These are phyloP conservation scores for Rhinoderma darwinii DNA, from an alignment of 2,113 vertebrate species.

Conservation along the genomic window DNA sequence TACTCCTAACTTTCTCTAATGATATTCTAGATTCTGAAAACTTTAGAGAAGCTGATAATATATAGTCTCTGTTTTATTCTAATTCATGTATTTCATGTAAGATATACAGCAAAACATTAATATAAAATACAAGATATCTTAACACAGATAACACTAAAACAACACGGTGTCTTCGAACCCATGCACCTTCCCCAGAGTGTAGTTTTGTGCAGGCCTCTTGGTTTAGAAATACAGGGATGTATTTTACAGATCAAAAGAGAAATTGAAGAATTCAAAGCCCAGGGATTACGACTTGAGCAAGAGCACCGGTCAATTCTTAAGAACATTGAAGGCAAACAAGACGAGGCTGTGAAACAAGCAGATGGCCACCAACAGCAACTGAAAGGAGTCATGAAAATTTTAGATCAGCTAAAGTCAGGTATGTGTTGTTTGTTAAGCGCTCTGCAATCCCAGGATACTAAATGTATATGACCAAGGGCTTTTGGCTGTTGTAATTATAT, in stretches of 20 bases:
- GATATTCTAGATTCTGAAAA: slow-evolving; percentile 2
- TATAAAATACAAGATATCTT: background rate
- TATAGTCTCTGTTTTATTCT: background rate
- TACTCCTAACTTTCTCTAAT: background rate
- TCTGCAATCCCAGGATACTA: background rate
- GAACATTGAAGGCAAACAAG: slow-evolving; percentile 65
- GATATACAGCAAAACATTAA: background rate
- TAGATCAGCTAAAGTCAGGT: slow-evolving; percentile 75
- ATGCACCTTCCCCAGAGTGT: background rate
- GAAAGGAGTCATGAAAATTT: slow-evolving; percentile 63
- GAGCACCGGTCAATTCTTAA: slow-evolving; percentile 62
- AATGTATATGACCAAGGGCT: background rate
- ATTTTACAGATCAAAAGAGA: slow-evolving; percentile 70
- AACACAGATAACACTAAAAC: slow-evolving; percentile 12
- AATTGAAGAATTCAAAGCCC: slow-evolving; percentile 67
- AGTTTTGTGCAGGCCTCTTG: background rate
- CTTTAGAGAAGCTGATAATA: background rate
- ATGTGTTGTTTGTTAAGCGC: background rate
- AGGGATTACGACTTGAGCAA: slow-evolving; percentile 63
- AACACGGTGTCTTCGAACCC: background rate
- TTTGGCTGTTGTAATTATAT: background rate
- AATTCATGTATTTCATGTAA: slow-evolving; percentile 7
- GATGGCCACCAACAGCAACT: slow-evolving; percentile 66
- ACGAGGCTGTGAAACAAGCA: slow-evolving; percentile 61
- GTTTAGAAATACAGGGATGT: slow-evolving; percentile 4